Percentiles rank a stretch among this genome's conserved stretches.
phyloP scores from a whole-genome alignment of 2,797 vertebrate genomes.

The Trachurus trachurus region DNA sequence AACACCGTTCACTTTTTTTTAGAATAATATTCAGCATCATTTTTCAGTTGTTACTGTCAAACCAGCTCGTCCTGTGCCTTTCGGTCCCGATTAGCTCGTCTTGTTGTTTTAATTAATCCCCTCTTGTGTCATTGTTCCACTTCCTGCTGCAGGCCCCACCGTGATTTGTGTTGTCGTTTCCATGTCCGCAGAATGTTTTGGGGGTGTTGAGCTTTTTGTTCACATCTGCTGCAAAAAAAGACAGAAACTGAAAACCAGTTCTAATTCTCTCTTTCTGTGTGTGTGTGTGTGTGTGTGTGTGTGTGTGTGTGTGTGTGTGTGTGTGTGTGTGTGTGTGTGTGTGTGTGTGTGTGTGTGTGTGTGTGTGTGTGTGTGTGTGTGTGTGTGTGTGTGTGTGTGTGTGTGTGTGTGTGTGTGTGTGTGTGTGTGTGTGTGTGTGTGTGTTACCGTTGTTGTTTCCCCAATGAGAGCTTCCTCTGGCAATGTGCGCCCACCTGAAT shows the following conservation, averaged over 20 bases:
- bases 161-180: constrained; percentile 1
- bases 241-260: neutral
- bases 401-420: too few species aligned
- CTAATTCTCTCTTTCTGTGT: too few species aligned
- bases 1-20: neutral
- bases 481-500: constrained; percentile 33
- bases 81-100: constrained; percentile 40
- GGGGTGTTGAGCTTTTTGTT: constrained; percentile 8
- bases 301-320: too few species aligned
- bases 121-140: constrained; percentile 11
- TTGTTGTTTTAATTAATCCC: constrained; percentile 56
- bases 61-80: constrained; percentile 23
- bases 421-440: too few species aligned
- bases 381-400: too few species aligned
- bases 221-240: neutral
- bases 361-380: too few species aligned
- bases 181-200: neutral
- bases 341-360: too few species aligned
- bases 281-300: too few species aligned
- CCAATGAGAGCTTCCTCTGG: constrained; percentile 15
- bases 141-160: constrained; percentile 32
- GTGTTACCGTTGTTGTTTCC: constrained; percentile 15
- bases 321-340: too few species aligned
- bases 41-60: constrained; percentile 36
- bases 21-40: neutral